Conservation (phyloP, 2,113 vertebrate species). For the Antechinus flavipes region DNA sequence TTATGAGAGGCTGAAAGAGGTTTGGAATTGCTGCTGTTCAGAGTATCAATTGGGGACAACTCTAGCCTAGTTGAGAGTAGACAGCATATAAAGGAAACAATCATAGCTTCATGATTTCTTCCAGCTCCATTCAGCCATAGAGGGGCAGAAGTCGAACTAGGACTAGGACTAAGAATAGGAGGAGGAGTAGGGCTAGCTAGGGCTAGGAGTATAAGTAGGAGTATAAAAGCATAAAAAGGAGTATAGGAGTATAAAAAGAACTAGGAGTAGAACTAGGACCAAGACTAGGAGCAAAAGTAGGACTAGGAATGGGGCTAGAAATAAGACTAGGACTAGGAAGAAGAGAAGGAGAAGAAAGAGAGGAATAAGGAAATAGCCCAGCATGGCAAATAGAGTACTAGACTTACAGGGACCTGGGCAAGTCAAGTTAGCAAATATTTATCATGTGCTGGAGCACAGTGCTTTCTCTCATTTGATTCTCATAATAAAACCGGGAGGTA, state of each 20-base stretch:
- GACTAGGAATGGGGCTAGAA: not conserved
- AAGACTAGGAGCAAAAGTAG: too few relatives aligned
- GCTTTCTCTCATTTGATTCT: too few relatives aligned
- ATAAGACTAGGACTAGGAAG: too few relatives aligned
- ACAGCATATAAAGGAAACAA: not conserved
- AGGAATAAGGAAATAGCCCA: not conserved
- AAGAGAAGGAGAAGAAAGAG: too few relatives aligned
- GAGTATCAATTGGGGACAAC: not conserved
- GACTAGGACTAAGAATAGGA: too few relatives aligned
- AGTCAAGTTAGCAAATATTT: not conserved
- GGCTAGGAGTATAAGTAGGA: not conserved
- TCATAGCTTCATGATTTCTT: not conserved
- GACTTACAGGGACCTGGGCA: too few relatives aligned
- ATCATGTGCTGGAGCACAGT: not conserved
- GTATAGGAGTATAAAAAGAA: too few relatives aligned
- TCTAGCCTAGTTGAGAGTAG: not conserved
- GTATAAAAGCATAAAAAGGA: too few relatives aligned
- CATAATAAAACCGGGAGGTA: not conserved
- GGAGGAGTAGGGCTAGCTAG: too few relatives aligned
- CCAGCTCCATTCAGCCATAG: not conserved
- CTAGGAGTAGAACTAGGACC: not conserved
- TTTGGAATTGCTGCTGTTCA: not conserved
- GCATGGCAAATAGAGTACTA: not conserved
- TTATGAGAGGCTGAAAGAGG: not conserved
- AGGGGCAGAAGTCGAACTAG: not conserved